phyloP scores from a whole-genome alignment of 1,140 invertebrate species.

The Calycopis cecrops region DNA sequence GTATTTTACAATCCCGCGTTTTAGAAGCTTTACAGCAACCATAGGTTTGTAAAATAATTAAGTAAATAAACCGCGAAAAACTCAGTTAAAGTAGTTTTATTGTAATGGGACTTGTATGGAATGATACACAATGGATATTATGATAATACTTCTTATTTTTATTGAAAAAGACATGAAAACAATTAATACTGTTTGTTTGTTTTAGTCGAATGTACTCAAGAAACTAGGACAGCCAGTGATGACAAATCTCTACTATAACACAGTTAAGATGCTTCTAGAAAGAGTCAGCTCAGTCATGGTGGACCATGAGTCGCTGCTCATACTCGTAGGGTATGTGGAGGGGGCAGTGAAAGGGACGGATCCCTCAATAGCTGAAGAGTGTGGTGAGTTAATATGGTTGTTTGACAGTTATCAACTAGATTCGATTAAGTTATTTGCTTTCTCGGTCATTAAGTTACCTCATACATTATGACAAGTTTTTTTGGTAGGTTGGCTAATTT shows the following conservation, averaged over 20 bases:
- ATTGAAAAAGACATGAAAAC: too few relatives aligned
- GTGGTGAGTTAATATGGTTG: conserved; percentile 69
- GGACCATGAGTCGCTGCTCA: conserved; percentile 88
- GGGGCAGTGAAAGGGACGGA: conserved; percentile 85
- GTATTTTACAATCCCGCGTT: too few relatives aligned
- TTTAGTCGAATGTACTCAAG: conserved; percentile 87
- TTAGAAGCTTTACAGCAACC: too few relatives aligned
- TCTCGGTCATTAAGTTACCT: too few relatives aligned
- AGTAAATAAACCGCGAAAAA: too few relatives aligned
- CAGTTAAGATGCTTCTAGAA: conserved; percentile 95
- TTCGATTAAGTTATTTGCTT: too few relatives aligned
- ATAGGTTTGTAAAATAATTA: too few relatives aligned
- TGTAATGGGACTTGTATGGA: too few relatives aligned
- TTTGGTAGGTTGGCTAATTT: neutral
- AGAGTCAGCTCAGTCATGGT: conserved; percentile 96
- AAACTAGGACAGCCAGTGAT: conserved; percentile 95
- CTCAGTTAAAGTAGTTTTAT: too few relatives aligned
- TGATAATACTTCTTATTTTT: too few relatives aligned
- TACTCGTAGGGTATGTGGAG: conserved; percentile 82
- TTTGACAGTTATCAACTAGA: too few relatives aligned
- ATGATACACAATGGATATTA: too few relatives aligned
- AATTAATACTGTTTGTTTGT: conserved; percentile 25
- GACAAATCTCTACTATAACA: conserved; percentile 96
- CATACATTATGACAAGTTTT: neutral
- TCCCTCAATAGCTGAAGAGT: conserved; percentile 88